Evolutionary conservation across 2,797 vertebrate species (phyloP).

Genomic region (Premnoplex brunnescens): DNA sequence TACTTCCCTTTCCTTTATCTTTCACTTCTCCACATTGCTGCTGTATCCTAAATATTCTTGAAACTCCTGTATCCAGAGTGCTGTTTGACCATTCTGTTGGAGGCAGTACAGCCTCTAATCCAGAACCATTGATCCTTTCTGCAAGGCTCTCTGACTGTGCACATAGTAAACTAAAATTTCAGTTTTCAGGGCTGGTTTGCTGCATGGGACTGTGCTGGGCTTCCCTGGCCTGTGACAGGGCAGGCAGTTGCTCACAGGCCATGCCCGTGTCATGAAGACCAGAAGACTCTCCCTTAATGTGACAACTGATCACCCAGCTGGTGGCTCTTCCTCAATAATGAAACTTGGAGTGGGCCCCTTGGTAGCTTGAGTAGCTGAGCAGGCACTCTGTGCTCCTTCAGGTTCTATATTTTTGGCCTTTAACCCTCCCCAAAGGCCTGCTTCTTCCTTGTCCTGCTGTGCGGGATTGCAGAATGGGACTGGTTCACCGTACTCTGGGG

Average conservation of each 20-base stretch:
- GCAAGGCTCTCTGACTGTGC: background rate
- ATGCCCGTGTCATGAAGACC: background rate
- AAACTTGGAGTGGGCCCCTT: constrained; percentile 6
- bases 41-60: background rate
- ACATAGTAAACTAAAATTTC: background rate
- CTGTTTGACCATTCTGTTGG: fast-evolving
- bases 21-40: background rate
- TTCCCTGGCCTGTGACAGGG: background rate
- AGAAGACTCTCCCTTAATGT: constrained; percentile 15
- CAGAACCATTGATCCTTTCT: background rate
- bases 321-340: constrained; percentile 42
- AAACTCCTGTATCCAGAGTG: background rate
- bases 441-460: fast-evolving
- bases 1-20: background rate
- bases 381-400: background rate
- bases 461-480: background rate
- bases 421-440: background rate
- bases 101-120: background rate
- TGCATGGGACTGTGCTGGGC: background rate
- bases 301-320: constrained; percentile 57
- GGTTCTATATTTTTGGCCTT: constrained; percentile 51
- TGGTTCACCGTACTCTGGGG: fast-evolving
- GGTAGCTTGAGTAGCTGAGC: constrained; percentile 10
- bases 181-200: background rate
- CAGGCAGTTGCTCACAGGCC: constrained; percentile 35